Base-by-base conservation (phyloP, 2,888 invertebrate species). In the Scelioninae gen. 1 region DNA sequence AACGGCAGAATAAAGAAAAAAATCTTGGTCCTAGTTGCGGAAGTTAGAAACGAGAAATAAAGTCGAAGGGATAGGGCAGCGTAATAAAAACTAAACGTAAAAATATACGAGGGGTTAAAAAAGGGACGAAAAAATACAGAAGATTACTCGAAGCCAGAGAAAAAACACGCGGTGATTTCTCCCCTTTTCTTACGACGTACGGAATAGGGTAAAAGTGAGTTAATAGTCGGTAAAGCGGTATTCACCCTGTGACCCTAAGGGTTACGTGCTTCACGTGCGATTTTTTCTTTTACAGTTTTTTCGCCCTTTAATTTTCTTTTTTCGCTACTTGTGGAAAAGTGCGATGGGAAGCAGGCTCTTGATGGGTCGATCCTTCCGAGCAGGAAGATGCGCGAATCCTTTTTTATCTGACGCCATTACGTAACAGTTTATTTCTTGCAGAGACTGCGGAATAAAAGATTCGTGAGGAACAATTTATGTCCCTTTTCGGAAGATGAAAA, bases 221-320 rank as follows among this genome's bases (percentile, higher is more conserved):
- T 92, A 92, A 92, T 92, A 92, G 92, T 92, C 90, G 92, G 92
- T 92, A 92, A 92, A 92, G 92, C 92, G 91, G 92, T 89, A 91
- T 92, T 92, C 92, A 91, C 88, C 89, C 89, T 82, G 87, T 91
- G 91, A 92, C 91, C 91, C 86, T 23, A 29, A 62, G 84, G 83
- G 85, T 82, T 79, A 80, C 82, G 82, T 83, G 71, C 83, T 84
- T 83, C 78, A 84, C 84, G 78, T 77, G 85, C 85, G 82, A 85
- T 86, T 86, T 87, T 86, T 86, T 86, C 86, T 49, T 58, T 40
- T 31, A 34, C 16, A 29, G 10, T 66, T 58, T 53, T 77, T 55
- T 74, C 66, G 75, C 32, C 38, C 58, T 15, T 79, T 74, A 80
- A 68, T 77, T 60, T 80, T 82, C 56, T 56, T 65, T 77, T 78